These are phyloP conservation scores for Tetraodon nigroviridis DNA, from an alignment of 2,113 vertebrate species.

Conservation along the genomic window DNA sequence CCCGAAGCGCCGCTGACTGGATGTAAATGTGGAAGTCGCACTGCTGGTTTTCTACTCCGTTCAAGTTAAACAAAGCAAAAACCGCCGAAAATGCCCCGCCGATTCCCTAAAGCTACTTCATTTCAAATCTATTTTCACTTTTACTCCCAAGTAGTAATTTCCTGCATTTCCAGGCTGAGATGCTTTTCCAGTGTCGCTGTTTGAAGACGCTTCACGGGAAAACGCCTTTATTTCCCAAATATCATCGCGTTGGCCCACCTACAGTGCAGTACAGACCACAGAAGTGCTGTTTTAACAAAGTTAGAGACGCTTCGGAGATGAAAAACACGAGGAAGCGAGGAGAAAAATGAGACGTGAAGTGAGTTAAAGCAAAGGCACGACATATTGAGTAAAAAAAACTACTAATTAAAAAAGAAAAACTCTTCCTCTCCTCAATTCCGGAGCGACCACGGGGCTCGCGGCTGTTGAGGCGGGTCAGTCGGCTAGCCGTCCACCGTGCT, in stretches of 20 bases:
- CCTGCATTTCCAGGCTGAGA: no score
- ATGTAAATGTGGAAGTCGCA: no score
- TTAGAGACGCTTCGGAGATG: not conserved
- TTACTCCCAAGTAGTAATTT: no score
- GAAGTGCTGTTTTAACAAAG: not conserved
- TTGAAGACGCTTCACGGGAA: no score
- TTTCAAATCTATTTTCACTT: no score
- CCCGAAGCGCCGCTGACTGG: no score
- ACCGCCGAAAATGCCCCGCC: no score
- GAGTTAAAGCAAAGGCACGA: constrained; percentile 54
- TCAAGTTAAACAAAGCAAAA: no score
- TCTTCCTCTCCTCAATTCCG: constrained; percentile 28
- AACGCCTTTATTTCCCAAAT: not conserved
- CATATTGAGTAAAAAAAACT: constrained; percentile 29
- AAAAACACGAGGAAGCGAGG: constrained; percentile 3
- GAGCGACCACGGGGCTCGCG: constrained; percentile 26
- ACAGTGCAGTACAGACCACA: not conserved
- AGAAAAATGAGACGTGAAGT: not conserved
- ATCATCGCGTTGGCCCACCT: not conserved
- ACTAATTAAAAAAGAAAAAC: constrained; percentile 10
- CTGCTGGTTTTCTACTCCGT: no score
- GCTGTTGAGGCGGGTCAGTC: not conserved
- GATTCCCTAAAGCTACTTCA: no score
- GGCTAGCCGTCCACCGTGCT: not conserved
- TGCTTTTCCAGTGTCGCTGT: no score